Percentiles rank a stretch among this genome's conserved stretches.
Evolutionary conservation across 1,140 invertebrate species (phyloP).

Genomic region (Cataglyphis hispanica): DNA sequence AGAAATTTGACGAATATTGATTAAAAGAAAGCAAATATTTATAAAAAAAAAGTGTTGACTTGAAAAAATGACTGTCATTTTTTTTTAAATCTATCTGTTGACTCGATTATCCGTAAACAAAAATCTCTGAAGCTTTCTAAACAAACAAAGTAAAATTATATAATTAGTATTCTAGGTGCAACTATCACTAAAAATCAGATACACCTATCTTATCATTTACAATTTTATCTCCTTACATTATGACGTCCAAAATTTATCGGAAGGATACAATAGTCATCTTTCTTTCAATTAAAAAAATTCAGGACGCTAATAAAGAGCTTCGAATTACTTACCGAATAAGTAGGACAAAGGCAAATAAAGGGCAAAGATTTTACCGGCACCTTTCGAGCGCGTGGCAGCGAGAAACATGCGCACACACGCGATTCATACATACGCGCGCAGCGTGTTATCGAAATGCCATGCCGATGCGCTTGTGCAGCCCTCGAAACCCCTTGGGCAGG

Average conservation of each 20-base stretch:
- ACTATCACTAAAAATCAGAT: neutral
- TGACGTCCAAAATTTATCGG: neutral
- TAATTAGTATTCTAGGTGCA: neutral
- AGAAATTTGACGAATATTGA: no score
- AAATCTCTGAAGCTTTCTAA: neutral
- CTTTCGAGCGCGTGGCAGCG: conserved; percentile 6
- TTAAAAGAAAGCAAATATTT: no score
- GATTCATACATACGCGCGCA: neutral
- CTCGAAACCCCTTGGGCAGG: conserved; percentile 51
- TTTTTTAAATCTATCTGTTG: neutral
- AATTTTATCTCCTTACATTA: neutral
- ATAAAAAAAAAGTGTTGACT: no score
- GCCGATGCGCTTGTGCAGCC: conserved; percentile 49
- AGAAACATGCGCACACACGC: conserved; percentile 14
- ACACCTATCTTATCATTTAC: neutral
- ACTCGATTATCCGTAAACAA: neutral
- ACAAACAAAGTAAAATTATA: neutral
- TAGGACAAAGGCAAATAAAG: conserved; percentile 37
- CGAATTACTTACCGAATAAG: conserved; percentile 1
- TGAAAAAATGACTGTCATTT: neutral
- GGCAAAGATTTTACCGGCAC: conserved; percentile 32
- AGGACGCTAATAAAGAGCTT: conserved; percentile 5
- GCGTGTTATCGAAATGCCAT: conserved; percentile 47
- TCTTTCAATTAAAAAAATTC: neutral
- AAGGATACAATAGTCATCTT: neutral